A percentile compares a stretch with the other conserved stretches of the same genome.
Evolutionary conservation across 2,888 invertebrate species (phyloP).

Genomic region (Encarsia formosa): DNA sequence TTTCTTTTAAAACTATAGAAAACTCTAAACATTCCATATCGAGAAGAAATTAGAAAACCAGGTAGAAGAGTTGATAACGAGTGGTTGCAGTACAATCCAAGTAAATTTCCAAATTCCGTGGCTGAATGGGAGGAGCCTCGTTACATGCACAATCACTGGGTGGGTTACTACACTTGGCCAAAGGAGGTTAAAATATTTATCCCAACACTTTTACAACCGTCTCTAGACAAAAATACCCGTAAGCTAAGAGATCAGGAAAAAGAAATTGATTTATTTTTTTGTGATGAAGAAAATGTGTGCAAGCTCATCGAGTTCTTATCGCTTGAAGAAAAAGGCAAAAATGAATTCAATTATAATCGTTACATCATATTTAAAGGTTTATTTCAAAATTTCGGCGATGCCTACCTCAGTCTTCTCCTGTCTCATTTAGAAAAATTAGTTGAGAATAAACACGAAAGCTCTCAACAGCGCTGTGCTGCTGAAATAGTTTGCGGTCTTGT

Average conservation of each 20-base stretch:
- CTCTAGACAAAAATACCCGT: conserved; percentile 54
- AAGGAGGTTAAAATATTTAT: conserved; percentile 61
- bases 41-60: conserved; percentile 32
- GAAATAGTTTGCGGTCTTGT: conserved; percentile 77
- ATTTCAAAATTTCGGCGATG: conserved; percentile 73
- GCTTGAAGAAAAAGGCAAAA: conserved; percentile 72
- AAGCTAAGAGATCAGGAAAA: conserved; percentile 65
- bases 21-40: background rate
- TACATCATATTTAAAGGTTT: conserved; percentile 73
- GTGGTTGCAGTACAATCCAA: conserved; percentile 70
- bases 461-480: conserved; percentile 73
- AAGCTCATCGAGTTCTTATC: conserved; percentile 69
- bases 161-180: conserved; percentile 58
- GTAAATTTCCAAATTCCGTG: conserved; percentile 50
- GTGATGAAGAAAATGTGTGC: conserved; percentile 61
- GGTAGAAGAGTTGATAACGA: conserved; percentile 68
- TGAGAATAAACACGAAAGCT: conserved; percentile 65
- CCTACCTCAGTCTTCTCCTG: conserved; percentile 60
- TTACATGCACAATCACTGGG: conserved; percentile 64
- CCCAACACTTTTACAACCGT: conserved; percentile 63
- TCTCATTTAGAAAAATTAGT: conserved; percentile 66
- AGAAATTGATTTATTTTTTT: conserved; percentile 66
- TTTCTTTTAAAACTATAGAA: conserved; percentile 3
- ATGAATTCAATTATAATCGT: conserved; percentile 54
- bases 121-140: conserved; percentile 72